These are phyloP conservation scores for Brachionus paranguensis DNA, from an alignment of 1,140 invertebrate species.

Conservation along the genomic window DNA sequence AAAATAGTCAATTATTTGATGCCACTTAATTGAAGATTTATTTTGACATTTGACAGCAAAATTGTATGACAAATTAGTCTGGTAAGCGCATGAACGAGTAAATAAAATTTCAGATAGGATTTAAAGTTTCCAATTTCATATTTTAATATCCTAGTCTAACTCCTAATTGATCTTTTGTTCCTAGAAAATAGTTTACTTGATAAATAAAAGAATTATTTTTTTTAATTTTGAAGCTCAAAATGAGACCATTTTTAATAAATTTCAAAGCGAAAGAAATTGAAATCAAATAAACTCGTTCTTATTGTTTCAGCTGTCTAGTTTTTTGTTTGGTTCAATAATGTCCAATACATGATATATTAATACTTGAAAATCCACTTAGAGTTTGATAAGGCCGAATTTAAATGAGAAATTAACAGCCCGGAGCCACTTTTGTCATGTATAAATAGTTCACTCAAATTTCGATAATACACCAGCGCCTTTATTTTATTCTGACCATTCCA, in stretches of 20 bases:
- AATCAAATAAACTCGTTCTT: neutral
- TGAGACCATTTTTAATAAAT: neutral
- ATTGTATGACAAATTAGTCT: neutral
- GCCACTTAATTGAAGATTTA: neutral
- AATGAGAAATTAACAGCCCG: neutral
- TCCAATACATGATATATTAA: neutral
- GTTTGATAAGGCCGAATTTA: neutral
- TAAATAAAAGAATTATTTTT: neutral
- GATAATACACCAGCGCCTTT: neutral
- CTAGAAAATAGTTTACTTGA: neutral
- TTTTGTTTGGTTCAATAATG: neutral
- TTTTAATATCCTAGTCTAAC: neutral
- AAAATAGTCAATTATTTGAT: neutral
- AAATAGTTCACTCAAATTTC: neutral
- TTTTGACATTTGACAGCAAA: neutral
- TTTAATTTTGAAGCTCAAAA: neutral
- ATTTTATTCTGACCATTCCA: neutral
- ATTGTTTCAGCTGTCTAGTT: conserved; percentile 33
- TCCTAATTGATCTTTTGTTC: neutral
- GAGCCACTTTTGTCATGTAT: neutral
- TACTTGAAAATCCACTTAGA: neutral
- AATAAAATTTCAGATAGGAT: neutral
- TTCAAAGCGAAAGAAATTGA: neutral
- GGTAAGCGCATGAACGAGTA: neutral
- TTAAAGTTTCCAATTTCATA: neutral